A percentile compares a stretch with the other conserved stretches of the same genome.
phyloP scores from a whole-genome alignment of 2,888 invertebrate species.

The Lacanobia oleracea region DNA sequence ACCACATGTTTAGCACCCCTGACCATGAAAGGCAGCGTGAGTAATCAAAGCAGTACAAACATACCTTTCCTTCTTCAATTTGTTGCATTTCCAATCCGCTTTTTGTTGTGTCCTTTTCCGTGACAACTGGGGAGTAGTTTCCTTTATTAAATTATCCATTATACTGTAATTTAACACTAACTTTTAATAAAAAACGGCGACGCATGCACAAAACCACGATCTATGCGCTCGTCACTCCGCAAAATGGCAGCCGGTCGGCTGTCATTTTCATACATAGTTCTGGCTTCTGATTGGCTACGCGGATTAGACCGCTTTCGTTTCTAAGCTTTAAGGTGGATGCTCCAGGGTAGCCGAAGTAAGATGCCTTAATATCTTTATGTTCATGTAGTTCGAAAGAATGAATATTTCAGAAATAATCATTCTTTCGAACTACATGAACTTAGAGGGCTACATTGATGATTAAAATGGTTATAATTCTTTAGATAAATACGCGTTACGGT shows the following conservation, averaged over 20 bases:
- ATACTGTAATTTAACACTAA: too few species aligned
- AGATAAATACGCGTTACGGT: too few species aligned
- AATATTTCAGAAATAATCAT: too few species aligned
- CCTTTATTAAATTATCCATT: too few species aligned
- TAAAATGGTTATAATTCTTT: too few species aligned
- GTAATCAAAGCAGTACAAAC: conserved; percentile 11
- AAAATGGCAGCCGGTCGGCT: conserved; percentile 17
- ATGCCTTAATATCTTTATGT: too few species aligned
- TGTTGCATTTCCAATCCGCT: conserved; percentile 25
- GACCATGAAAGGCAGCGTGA: conserved; percentile 1
- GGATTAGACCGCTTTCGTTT: conserved; percentile 5
- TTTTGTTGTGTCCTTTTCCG: conserved; percentile 29
- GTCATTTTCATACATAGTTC: conserved; percentile 27
- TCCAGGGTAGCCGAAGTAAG: too few species aligned
- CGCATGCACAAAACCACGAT: neutral
- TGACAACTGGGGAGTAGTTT: conserved; percentile 13
- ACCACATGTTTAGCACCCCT: conserved; percentile 6
- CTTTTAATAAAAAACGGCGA: too few species aligned
- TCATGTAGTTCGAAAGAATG: too few species aligned
- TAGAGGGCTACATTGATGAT: too few species aligned
- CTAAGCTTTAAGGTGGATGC: too few species aligned
- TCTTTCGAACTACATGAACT: too few species aligned
- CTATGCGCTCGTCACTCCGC: conserved; percentile 21
- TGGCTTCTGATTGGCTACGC: conserved; percentile 31
- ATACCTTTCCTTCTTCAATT: conserved; percentile 33